Evolutionary conservation across 2,888 invertebrate species (phyloP), one percentile per base, ranked within the genome.

Genomic region (Trissolcus japonicus): DNA sequence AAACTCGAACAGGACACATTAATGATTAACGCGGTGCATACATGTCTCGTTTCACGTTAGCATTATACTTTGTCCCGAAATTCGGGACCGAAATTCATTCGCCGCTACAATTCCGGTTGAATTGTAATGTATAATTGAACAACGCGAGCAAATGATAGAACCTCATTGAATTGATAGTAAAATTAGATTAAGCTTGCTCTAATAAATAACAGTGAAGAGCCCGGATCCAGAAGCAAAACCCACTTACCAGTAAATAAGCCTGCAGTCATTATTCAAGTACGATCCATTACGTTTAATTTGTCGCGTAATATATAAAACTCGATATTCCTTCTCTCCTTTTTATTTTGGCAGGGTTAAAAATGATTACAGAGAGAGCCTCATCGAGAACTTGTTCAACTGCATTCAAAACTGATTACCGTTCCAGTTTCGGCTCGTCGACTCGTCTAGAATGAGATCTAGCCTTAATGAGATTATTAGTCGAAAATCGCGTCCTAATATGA

Each of bases 391-490:
- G 61, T 69, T 69, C 66, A 61, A 66, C 46, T 59, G 46, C 48
- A 63, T 69, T 75, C 54, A 40, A 53, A 35, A 61, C 16, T 46
- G 60, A 69, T 68, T 55, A 66, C 48, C 43, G 43, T 40, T 62
- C 56, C 67, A 63, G 43, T 76, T 72, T 76, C 72, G 72, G 67
- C 72, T 76, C 51, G 68, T 76, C 71, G 66, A 57, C 67, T 67
- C 59, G 72, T 65, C 61, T 78, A 78, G 78, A 69, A 74, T 35
- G 35, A 66, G 69, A 78, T 74, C 61, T 78, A 78, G 78, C 69
- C 65, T 65, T 78, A 74, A 78, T 74, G 69, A 78, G 73, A 74
- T 78, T 66, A 78, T 69, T 78, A 78, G 74, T 71, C 66, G 62
- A 35, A 11, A 78, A 69, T 69, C 63, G 78, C 74, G 65, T 73